phyloP scores from a whole-genome alignment of 2,797 vertebrate species.

The Sebastes elongatus region DNA sequence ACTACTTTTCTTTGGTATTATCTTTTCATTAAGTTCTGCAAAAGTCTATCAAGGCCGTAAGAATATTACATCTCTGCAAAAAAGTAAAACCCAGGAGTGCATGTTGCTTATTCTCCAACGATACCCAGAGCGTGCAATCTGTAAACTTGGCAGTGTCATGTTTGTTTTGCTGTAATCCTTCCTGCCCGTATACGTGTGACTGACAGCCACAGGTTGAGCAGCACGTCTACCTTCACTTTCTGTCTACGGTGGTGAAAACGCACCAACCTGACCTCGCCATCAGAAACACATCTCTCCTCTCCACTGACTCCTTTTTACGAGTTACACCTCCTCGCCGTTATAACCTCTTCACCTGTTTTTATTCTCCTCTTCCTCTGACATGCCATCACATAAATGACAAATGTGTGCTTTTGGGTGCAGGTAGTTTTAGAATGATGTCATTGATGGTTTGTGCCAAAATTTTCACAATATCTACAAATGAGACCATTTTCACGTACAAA shows the following conservation, averaged over 20 bases:
- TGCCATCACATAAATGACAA: neutral
- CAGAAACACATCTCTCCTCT: constrained; percentile 2
- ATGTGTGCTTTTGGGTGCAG: neutral
- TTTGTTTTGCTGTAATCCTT: constrained; percentile 55
- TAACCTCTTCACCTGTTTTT: neutral
- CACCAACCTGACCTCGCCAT: neutral
- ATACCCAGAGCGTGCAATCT: neutral
- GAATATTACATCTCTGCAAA: neutral
- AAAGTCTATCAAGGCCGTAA: accelerated
- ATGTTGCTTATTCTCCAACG: neutral
- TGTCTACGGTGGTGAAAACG: constrained; percentile 26
- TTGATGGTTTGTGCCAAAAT: neutral
- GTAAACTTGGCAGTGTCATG: constrained; percentile 4
- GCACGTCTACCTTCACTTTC: constrained; percentile 56
- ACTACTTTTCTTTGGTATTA: neutral
- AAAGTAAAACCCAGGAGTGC: neutral
- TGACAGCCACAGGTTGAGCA: constrained; percentile 70
- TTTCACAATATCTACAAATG: neutral
- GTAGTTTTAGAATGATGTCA: neutral
- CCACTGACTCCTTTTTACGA: neutral
- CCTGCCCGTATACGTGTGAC: constrained; percentile 42
- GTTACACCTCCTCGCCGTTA: neutral
- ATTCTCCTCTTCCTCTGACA: neutral
- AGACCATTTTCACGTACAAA: neutral
- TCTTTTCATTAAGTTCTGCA: neutral